Conservation (phyloP, 2,113 vertebrate genomes). For the Forbesichthys papilliferus region DNA sequence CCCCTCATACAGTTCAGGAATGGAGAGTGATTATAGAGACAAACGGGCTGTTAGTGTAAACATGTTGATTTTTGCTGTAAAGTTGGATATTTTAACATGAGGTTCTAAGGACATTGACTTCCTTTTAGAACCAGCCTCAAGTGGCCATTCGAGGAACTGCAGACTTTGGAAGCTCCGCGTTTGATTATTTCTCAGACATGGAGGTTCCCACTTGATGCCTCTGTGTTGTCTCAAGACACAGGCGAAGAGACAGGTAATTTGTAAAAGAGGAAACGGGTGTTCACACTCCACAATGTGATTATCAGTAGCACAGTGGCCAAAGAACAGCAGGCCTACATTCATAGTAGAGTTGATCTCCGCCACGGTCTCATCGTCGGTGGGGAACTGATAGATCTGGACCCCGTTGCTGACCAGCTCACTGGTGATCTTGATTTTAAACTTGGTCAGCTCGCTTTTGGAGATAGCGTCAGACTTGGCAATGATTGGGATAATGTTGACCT, state of each 20-base stretch:
- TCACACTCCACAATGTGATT: neutral
- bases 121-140: too few species aligned
- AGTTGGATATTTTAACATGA: too few species aligned
- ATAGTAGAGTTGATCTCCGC: conserved; percentile 98
- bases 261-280: neutral
- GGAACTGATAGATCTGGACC: conserved; percentile 98
- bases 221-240: neutral
- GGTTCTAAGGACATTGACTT: too few species aligned
- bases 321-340: conserved; percentile 82
- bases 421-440: conserved; percentile 99
- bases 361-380: conserved; percentile 94
- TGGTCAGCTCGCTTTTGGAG: conserved; percentile 96
- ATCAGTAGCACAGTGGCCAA: neutral
- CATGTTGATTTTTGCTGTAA: too few species aligned
- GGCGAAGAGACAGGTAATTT: neutral
- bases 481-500: conserved; percentile 98
- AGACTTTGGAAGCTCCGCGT: too few species aligned
- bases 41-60: too few species aligned
- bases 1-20: too few species aligned
- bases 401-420: conserved; percentile 98
- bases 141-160: too few species aligned
- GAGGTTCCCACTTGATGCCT: too few species aligned
- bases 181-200: too few species aligned
- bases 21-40: too few species aligned
- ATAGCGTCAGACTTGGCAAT: conserved; percentile 97